These are phyloP conservation scores for Spea multiplicata DNA, from an alignment of 2,113 vertebrate genomes.

Conservation along the genomic window DNA sequence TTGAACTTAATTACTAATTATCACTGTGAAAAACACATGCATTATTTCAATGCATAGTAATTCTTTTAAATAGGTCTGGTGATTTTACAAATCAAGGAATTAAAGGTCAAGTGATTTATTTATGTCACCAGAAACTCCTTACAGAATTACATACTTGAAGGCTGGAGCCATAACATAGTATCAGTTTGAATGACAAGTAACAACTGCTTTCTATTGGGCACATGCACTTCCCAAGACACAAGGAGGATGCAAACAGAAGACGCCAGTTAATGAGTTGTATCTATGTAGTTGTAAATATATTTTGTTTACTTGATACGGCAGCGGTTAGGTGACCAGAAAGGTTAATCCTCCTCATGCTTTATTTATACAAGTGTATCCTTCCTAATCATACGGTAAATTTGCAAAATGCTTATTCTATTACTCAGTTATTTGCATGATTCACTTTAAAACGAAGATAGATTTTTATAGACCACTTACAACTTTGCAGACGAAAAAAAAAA, in stretches of 20 bases:
- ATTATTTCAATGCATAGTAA: conserved; percentile 23
- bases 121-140: conserved; percentile 44
- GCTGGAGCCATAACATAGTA: conserved; percentile 36
- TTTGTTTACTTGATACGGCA: conserved; percentile 3
- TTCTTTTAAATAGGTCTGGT: conserved; percentile 25
- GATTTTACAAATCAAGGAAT: conserved; percentile 43
- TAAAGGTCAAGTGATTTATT: conserved; percentile 47
- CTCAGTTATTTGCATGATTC: conserved; percentile 28
- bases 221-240: conserved; percentile 14
- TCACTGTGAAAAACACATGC: background rate
- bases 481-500: too few relatives aligned
- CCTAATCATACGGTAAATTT: background rate
- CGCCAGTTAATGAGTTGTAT: conserved; percentile 11
- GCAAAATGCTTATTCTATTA: background rate
- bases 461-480: background rate
- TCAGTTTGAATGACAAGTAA: conserved; percentile 31
- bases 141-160: conserved; percentile 47
- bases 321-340: background rate
- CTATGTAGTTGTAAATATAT: conserved; percentile 22
- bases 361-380: conserved; percentile 5
- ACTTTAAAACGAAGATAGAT: background rate
- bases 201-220: conserved; percentile 25
- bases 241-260: conserved; percentile 33
- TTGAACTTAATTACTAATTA: too few relatives aligned
- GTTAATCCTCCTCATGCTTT: background rate